Conservation (phyloP, 2,113 vertebrate genomes). For the Epinephelus lanceolatus region DNA sequence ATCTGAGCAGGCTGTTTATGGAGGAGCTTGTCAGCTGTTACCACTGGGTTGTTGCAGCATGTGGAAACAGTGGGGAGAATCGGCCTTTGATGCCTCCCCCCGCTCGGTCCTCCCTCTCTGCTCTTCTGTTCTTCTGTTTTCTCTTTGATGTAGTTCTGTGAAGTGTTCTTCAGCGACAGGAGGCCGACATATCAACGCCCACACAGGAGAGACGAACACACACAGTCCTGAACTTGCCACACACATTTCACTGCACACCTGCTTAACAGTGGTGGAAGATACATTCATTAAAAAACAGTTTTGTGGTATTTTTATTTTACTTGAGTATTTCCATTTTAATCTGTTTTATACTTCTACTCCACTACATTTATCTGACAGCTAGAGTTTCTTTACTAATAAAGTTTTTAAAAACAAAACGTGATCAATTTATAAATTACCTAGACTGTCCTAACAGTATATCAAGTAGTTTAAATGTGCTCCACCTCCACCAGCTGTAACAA, state of each 20-base stretch:
- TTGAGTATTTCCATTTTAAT: no score
- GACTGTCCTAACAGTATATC: no score
- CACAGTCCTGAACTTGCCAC: constrained; percentile 36
- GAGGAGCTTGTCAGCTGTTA: constrained; percentile 83
- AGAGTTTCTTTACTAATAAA: neutral
- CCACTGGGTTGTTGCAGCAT: constrained; percentile 80
- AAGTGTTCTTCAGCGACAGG: constrained; percentile 79
- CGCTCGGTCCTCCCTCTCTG: constrained; percentile 51
- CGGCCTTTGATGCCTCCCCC: constrained; percentile 75
- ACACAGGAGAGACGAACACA: constrained; percentile 53
- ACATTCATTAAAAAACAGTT: neutral
- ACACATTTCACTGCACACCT: constrained; percentile 41
- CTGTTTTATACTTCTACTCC: neutral
- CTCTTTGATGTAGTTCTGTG: constrained; percentile 80
- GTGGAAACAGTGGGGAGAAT: constrained; percentile 79
- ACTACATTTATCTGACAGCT: neutral
- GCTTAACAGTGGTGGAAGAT: neutral
- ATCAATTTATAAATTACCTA: no score
- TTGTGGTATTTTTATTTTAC: neutral
- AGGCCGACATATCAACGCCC: constrained; percentile 72
- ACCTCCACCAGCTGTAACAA: no score
- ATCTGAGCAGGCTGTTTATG: constrained; percentile 82
- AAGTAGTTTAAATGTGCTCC: no score
- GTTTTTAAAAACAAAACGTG: no score
- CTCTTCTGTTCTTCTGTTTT: constrained; percentile 46